phyloP scores from a whole-genome alignment of 2,888 invertebrate genomes.

The Stomorhina lunata region DNA sequence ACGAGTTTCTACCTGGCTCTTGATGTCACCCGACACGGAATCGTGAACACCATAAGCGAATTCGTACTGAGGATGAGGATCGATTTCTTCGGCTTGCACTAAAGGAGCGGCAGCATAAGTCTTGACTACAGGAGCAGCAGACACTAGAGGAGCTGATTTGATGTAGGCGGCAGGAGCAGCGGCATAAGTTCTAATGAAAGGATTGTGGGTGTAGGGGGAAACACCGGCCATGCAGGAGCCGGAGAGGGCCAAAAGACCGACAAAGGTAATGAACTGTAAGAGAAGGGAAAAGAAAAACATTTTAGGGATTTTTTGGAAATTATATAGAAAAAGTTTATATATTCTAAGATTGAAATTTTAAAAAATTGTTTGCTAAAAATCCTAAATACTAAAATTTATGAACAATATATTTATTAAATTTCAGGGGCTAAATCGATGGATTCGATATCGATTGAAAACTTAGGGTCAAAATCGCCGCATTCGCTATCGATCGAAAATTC shows the following conservation, averaged over 20 bases:
- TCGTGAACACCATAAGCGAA: slow-evolving; percentile 81
- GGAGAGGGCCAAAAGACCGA: slow-evolving; percentile 71
- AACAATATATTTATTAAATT: too few relatives aligned
- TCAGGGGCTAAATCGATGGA: too few relatives aligned
- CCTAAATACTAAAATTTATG: too few relatives aligned
- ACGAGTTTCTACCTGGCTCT: slow-evolving; percentile 81
- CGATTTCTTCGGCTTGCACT: slow-evolving; percentile 69
- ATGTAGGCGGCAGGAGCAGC: slow-evolving; percentile 27
- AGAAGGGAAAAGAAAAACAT: neutral
- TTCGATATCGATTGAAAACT: too few relatives aligned
- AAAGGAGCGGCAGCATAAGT: slow-evolving; percentile 25
- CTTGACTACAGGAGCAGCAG: slow-evolving; percentile 38
- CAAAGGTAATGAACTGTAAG: slow-evolving; percentile 70
- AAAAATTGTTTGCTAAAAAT: too few relatives aligned
- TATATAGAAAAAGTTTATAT: too few relatives aligned
- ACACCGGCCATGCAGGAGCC: slow-evolving; percentile 71
- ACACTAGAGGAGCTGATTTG: neutral
- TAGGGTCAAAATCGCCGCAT: too few relatives aligned
- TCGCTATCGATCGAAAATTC: too few relatives aligned
- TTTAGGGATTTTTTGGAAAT: neutral
- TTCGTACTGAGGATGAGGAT: slow-evolving; percentile 77
- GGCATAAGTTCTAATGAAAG: slow-evolving; percentile 62
- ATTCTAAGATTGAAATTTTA: too few relatives aligned
- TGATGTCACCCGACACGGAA: slow-evolving; percentile 81
- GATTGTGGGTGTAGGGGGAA: slow-evolving; percentile 73